Evolutionary conservation across 2,113 vertebrate genomes (phyloP), one percentile per base, ranked within the genome.

Genomic region (Sander lucioperca): DNA sequence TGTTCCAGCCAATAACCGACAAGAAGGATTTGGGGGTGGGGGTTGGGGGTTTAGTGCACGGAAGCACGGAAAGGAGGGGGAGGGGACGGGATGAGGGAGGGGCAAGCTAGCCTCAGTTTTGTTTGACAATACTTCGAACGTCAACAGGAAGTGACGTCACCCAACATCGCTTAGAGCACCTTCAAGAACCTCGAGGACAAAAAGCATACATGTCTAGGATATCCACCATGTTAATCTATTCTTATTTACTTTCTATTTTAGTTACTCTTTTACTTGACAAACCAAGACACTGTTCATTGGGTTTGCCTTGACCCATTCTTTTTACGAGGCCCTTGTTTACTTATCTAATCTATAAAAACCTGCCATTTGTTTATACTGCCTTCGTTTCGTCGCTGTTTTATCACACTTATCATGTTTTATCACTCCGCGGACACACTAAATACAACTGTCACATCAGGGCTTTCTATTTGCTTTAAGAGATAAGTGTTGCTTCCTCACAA

Each of bases 271-370:
- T 43, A 62, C 53, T 27, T 15, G 30, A 45, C 74, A 72, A 77
- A 75, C 79, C 79, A 47, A 64, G 30, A 75, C 23, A 33, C 25
- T 80, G 73, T 82, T 78, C 43, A 21, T 14, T 25, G 7, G 13
- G n/a, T 72, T 86, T 66, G 43, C 58, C 21, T 39, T 72, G 74
- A 62, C 6, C 43, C 51, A 6, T 16, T n/a, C 9, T 51, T 77
- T 88, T 89, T 78, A 89, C 16, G 48, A 88, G 73, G 36, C 50
- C 27, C 19, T 39, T 13, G 6, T 56, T 88, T 69, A 67, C 62
- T 45, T 57, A 65, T 7, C 47, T 8, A 43, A 59, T 21, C 19
- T 39, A 71, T 79, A 86, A 84, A 64, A 72, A n/a, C 14, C 59
- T 33, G 27, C 9, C 4, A 3, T 25, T 47, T 48, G 65, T 59